Conservation (phyloP, 2,888 invertebrate genomes). For the Furcula furcula region DNA sequence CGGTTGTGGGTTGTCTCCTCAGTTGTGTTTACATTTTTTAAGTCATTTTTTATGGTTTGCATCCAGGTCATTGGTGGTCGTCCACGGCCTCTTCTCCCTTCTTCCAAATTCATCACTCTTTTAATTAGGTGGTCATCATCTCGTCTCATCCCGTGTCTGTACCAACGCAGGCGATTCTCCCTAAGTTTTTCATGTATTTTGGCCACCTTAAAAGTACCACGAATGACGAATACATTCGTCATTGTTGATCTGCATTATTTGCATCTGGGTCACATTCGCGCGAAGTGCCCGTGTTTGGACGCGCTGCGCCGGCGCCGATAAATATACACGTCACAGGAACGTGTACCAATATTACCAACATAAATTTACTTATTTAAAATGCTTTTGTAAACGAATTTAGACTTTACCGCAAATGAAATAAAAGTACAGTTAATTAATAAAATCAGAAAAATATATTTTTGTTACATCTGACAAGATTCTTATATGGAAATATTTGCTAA, state of each 20-base stretch:
- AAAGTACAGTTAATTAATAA: conserved; percentile 2
- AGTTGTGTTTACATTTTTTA: too few species aligned
- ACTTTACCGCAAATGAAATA: not conserved
- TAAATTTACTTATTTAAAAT: conserved; percentile 6
- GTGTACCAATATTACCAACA: conserved; percentile 37
- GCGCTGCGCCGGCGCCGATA: conserved; percentile 66
- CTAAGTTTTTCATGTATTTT: too few species aligned
- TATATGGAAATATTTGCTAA: conserved; percentile 15
- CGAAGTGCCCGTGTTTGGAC: conserved; percentile 64
- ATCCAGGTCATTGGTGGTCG: too few species aligned
- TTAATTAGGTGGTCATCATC: too few species aligned
- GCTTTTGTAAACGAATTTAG: conserved; percentile 1
- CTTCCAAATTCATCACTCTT: too few species aligned
- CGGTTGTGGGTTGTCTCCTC: too few species aligned
- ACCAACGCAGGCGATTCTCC: too few species aligned
- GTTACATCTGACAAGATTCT: conserved; percentile 24
- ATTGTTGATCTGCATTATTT: conserved; percentile 31
- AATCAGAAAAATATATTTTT: conserved; percentile 1
- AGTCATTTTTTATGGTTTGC: too few species aligned
- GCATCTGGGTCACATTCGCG: conserved; percentile 74
- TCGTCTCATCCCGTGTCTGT: too few species aligned
- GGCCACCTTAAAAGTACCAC: too few species aligned
- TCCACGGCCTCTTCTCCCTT: too few species aligned
- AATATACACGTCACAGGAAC: conserved; percentile 70
- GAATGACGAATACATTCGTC: too few species aligned